These are phyloP conservation scores for Sphenopsis melanotis DNA, from an alignment of 2,797 vertebrate genomes.

Conservation along the genomic window DNA sequence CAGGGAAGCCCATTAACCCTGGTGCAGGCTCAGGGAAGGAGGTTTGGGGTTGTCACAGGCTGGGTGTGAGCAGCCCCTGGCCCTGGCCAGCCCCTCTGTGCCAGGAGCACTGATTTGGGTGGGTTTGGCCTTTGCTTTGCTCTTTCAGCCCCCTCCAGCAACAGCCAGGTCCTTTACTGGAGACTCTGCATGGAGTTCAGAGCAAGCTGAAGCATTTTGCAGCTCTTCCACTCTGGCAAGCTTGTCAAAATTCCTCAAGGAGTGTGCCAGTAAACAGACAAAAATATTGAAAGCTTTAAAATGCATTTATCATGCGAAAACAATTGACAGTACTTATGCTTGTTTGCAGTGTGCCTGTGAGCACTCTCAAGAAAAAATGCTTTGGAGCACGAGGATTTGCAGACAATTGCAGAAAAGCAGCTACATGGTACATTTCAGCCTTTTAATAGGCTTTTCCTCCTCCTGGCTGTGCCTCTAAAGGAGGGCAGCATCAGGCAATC, in stretches of 20 bases:
- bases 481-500: not conserved
- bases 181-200: not conserved
- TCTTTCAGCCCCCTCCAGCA: not conserved
- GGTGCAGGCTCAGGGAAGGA: not conserved
- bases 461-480: not conserved
- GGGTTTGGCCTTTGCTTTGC: not conserved
- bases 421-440: not conserved
- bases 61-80: not conserved
- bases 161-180: not conserved
- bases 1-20: accelerated
- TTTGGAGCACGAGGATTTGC: conserved; percentile 27
- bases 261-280: not conserved
- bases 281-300: conserved; percentile 42
- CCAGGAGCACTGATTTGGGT: not conserved
- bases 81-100: not conserved
- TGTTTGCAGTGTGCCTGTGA: conserved; percentile 18
- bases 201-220: not conserved
- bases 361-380: conserved; percentile 24
- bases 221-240: not conserved
- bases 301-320: conserved; percentile 38
- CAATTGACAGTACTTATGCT: not conserved
- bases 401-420: not conserved
- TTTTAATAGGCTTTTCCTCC: not conserved
- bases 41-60: not conserved
- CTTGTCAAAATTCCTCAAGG: conserved; percentile 35